Evolutionary conservation across 2,113 vertebrate genomes (phyloP).

Genomic region (Myotis lucifugus): DNA sequence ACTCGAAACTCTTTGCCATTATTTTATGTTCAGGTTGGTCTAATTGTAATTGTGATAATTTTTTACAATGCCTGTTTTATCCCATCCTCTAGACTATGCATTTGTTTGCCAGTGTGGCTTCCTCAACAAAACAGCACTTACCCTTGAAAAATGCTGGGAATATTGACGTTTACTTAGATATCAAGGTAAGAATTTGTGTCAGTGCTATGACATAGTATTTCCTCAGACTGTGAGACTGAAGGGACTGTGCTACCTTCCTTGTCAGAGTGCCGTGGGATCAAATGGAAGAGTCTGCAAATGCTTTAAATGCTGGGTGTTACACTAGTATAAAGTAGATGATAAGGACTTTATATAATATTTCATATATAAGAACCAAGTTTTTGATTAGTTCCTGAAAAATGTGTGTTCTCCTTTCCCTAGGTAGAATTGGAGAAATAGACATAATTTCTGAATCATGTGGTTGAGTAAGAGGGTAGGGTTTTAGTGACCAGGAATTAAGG

Average conservation of each 20-base stretch:
- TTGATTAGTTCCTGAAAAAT: neutral
- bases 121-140: conserved; percentile 88
- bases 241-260: neutral
- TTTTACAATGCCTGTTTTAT: neutral
- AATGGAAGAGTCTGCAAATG: neutral
- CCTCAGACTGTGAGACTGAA: neutral
- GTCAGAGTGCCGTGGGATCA: neutral
- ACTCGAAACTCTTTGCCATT: neutral
- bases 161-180: conserved; percentile 91
- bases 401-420: neutral
- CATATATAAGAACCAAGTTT: neutral
- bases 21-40: neutral
- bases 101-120: conserved; percentile 86
- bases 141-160: conserved; percentile 97
- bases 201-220: neutral
- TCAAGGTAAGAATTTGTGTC: conserved; percentile 87
- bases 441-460: neutral
- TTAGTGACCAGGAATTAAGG: neutral
- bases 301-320: neutral
- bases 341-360: neutral
- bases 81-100: conserved; percentile 87
- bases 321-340: neutral
- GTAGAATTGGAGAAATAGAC: neutral
- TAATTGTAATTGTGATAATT: neutral
- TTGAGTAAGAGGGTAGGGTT: neutral